Evolutionary conservation across 1,140 invertebrate genomes (phyloP), one percentile per base, ranked within the genome.

Genomic region (Leptopilina clavipes): DNA sequence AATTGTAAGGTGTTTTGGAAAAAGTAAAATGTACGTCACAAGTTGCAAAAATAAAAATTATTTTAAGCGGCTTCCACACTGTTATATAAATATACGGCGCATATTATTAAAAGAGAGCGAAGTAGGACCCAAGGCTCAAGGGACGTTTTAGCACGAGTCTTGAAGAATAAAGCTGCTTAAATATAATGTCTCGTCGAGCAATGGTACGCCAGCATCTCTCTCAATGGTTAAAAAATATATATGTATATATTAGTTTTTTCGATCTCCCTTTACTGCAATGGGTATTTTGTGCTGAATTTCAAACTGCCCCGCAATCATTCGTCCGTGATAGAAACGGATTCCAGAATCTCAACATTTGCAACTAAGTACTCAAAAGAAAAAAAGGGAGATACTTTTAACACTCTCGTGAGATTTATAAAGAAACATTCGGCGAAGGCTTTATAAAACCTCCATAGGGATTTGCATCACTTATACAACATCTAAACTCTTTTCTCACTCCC

Each of bases 111-210:
- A 59, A 18, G 17, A 11, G 54, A 22, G 54, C 1, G 40, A 52
- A 71, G 12, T 65, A 8, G n/a, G 76, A 40, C 71, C 70, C 86
- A 56, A 72, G 86, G 86, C 71, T 45, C 86, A 59, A 72, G 86
- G 86, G 87, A 89, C 83, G 84, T 85, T 86, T 89, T 86, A 85
- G 79, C 79, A 78, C 85, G 87, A 86, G 85, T 86, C 82, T 80
- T 80, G 81, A 80, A 84, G 81, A 81, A 82, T 84, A 89, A 89
- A 89, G 88, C 87, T 85, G 86, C 88, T 89, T 89, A 89, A 83
- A 82, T 79, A 80, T 81, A 84, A 86, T 84, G 86, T 87, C 83
- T 82, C 82, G 78, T 76, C 59, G 59, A 65, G 59, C 59, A 65
- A 31, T 65, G 22, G 11, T 65, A 19, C 76, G 78, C 75, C 75